phyloP scores from a whole-genome alignment of 2,888 invertebrate species.

The Drosophila longiperda region DNA sequence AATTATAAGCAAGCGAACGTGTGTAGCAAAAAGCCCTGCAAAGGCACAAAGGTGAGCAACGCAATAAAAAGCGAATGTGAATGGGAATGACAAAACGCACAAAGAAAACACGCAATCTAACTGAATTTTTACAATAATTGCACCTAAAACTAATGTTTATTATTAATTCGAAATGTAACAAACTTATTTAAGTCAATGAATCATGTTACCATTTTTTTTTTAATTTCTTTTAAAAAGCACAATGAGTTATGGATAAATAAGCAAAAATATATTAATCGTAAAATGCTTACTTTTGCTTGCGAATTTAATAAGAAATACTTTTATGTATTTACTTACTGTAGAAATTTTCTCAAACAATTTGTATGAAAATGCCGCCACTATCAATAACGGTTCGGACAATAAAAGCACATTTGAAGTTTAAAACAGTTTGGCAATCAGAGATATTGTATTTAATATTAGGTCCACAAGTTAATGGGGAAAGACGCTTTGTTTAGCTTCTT shows the following conservation, averaged over 20 bases:
- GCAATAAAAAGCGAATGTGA: neutral
- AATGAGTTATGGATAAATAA: neutral
- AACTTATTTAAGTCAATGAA: neutral
- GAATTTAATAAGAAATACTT: neutral
- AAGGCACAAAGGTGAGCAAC: neutral
- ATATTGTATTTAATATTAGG: neutral
- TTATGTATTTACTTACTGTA: neutral
- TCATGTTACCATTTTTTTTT: neutral
- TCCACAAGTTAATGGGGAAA: neutral
- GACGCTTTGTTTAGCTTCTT: neutral
- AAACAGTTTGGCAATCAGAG: neutral
- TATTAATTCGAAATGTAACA: neutral
- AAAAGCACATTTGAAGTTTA: neutral
- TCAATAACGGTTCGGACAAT: neutral
- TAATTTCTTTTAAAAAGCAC: neutral
- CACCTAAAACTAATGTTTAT: neutral
- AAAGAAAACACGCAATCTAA: neutral
- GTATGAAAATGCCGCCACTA: neutral
- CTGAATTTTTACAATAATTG: neutral
- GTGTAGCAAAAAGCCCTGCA: constrained; percentile 30
- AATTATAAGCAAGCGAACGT: constrained; percentile 30
- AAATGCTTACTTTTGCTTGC: neutral
- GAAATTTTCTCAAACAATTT: neutral
- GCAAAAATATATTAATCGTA: neutral
- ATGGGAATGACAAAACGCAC: neutral